Percentiles rank a stretch among this genome's conserved stretches.
Conservation (phyloP, 1,140 invertebrate genomes). For the Hylaeus anthracinus region DNA sequence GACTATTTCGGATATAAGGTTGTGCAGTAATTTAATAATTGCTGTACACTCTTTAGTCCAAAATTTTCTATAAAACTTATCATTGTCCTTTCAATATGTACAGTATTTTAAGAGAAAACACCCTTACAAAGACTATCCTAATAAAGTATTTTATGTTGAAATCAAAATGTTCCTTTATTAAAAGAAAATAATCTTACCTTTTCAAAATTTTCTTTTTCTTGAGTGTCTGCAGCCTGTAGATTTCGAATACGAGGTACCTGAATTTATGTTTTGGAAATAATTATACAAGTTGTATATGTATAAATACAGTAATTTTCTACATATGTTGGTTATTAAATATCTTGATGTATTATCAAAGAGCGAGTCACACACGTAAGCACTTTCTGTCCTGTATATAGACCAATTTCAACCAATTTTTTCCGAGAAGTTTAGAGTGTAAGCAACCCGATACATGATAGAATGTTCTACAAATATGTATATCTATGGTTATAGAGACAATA, state of each 20-base stretch:
- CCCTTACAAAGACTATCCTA: not conserved
- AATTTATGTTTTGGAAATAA: conserved; percentile 78
- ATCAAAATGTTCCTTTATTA: conserved; percentile 46
- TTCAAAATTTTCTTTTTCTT: conserved; percentile 87
- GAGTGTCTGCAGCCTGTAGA: conserved; percentile 81
- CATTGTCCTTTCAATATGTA: no score
- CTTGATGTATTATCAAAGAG: not conserved
- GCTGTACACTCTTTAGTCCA: no score
- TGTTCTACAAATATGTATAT: no score
- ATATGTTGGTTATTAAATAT: conserved; percentile 15
- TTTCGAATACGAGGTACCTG: conserved; percentile 83
- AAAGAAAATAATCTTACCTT: conserved; percentile 83
- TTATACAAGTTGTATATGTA: conserved; percentile 67
- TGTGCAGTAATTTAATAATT: no score
- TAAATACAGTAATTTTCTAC: conserved; percentile 30
- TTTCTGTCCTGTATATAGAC: no score
- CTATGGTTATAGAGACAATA: no score
- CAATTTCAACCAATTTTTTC: no score
- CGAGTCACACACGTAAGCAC: no score
- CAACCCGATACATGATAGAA: no score
- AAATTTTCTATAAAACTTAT: no score
- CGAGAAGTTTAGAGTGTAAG: no score
- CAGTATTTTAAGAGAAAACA: not conserved
- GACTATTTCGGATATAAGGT: no score
- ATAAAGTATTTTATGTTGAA: not conserved